phyloP scores from a whole-genome alignment of 2,888 invertebrate genomes.

The Plagodis dolabraria region DNA sequence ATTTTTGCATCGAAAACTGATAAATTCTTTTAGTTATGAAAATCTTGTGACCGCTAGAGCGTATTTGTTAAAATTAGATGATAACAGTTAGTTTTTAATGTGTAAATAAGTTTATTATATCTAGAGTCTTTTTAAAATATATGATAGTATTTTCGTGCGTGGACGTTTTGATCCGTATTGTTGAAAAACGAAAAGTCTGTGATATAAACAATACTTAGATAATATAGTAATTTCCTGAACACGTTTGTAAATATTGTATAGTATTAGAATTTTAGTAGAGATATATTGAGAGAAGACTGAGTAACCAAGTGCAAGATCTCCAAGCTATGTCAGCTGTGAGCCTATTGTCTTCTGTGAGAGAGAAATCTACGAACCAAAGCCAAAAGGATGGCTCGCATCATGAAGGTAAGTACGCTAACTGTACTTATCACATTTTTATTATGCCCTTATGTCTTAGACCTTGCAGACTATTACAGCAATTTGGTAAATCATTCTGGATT shows the following conservation, averaged over 20 bases:
- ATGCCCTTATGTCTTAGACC: background rate
- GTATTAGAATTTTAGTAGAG: conserved; percentile 79
- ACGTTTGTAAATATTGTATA: conserved; percentile 83
- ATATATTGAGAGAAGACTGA: conserved; percentile 83
- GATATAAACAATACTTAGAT: conserved; percentile 85
- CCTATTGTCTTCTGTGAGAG: conserved; percentile 79
- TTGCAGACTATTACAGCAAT: conserved; percentile 1
- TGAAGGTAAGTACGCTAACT: conserved; percentile 63
- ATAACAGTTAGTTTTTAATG: conserved; percentile 82
- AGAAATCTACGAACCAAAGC: conserved; percentile 77
- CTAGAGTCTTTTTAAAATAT: conserved; percentile 80
- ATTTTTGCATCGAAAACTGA: conserved; percentile 85
- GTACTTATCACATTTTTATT: background rate
- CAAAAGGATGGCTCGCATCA: conserved; percentile 72
- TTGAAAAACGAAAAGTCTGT: conserved; percentile 86
- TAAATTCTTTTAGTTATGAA: conserved; percentile 85
- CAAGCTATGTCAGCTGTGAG: conserved; percentile 84
- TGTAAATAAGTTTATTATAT: conserved; percentile 84
- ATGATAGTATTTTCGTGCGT: conserved; percentile 83
- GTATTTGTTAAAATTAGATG: conserved; percentile 83
- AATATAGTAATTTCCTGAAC: conserved; percentile 81
- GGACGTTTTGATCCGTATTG: conserved; percentile 85
- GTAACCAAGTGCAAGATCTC: conserved; percentile 70
- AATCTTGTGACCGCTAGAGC: conserved; percentile 83
- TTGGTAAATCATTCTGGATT: conserved; percentile 9